Evolutionary conservation across 2,797 vertebrate genomes (phyloP).

Genomic region (Okamejei kenojei): DNA sequence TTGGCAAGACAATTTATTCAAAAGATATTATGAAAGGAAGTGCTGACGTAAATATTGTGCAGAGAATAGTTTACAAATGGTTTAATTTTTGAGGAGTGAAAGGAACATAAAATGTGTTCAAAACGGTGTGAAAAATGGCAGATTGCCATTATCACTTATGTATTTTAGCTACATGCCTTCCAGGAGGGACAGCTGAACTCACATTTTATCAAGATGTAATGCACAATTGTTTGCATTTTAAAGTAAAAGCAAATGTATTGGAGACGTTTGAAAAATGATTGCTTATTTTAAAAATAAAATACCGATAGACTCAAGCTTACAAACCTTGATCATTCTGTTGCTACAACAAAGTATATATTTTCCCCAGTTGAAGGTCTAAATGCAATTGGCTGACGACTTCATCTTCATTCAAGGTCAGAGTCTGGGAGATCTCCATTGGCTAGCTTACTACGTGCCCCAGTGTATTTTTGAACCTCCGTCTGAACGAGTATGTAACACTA

Average conservation of each 20-base stretch:
- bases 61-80: not conserved
- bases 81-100: slow-evolving; percentile 8
- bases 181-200: not conserved
- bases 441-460: not conserved
- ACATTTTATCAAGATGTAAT: not conserved
- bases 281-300: not conserved
- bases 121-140: slow-evolving; percentile 31
- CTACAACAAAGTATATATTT: not conserved
- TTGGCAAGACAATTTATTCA: not conserved
- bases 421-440: not conserved
- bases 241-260: not conserved
- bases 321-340: not conserved
- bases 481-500: not conserved
- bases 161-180: not conserved
- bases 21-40: slow-evolving; percentile 15
- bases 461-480: too few species aligned
- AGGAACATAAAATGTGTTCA: slow-evolving; percentile 31
- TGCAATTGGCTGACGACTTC: not conserved
- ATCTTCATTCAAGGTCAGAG: not conserved
- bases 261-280: not conserved
- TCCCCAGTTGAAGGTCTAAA: not conserved
- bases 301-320: not conserved
- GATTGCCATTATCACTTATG: slow-evolving; percentile 31
- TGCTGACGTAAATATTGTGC: slow-evolving; percentile 13
- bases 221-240: not conserved